Evolutionary conservation across 2,797 vertebrate species (phyloP).

Genomic region (Falco naumanni): DNA sequence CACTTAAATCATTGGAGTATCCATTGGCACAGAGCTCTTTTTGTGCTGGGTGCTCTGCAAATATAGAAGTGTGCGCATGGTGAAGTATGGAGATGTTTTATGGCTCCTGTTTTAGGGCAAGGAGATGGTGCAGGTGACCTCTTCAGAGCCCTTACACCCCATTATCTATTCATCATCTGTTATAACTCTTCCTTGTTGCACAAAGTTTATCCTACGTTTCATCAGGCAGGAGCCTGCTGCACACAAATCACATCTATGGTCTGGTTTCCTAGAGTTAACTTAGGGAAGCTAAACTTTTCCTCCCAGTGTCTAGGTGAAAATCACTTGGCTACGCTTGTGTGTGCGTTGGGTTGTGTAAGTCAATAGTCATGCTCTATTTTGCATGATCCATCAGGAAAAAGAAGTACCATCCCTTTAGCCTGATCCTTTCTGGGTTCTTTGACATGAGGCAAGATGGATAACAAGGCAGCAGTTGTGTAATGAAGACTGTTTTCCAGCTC

Average conservation of each 20-base stretch:
- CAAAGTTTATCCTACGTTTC: not conserved
- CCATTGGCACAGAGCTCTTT: slow-evolving; percentile 28
- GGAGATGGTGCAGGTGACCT: slow-evolving; percentile 29
- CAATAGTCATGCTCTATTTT: not conserved
- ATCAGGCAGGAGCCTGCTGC: not conserved
- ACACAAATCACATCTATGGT: slow-evolving; percentile 1
- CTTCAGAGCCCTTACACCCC: not conserved
- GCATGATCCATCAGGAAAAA: not conserved
- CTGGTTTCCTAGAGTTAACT: not conserved
- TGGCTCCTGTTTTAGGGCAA: slow-evolving; percentile 5
- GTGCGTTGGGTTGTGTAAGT: fast-evolving
- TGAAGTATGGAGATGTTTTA: slow-evolving; percentile 16
- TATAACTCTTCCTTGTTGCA: slow-evolving; percentile 5
- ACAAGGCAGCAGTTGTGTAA: not conserved
- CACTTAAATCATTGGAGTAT: slow-evolving; percentile 53
- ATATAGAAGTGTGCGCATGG: not conserved
- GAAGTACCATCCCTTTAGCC: not conserved
- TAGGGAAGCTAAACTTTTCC: not conserved
- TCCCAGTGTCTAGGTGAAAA: not conserved
- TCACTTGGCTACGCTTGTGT: not conserved
- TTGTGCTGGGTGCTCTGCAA: slow-evolving; percentile 12
- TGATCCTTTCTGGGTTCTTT: not conserved
- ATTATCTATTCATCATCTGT: slow-evolving; percentile 34
- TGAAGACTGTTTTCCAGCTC: not conserved
- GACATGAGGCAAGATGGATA: not conserved